Percentiles rank a stretch among this genome's conserved stretches.
Evolutionary conservation across 2,797 vertebrate genomes (phyloP).

Genomic region (Lagothrix lagotricha): DNA sequence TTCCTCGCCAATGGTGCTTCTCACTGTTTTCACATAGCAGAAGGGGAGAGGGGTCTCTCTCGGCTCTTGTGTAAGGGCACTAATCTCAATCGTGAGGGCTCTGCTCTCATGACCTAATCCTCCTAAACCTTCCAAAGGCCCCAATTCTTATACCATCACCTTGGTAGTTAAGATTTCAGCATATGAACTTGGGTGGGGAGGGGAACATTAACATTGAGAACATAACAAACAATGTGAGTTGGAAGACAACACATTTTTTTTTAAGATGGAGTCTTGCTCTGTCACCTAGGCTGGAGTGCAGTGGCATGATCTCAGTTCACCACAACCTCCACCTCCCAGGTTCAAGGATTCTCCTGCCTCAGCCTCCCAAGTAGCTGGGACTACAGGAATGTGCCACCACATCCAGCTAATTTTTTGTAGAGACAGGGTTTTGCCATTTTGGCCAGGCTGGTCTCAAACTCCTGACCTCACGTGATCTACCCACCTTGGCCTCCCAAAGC

Average conservation of each 20-base stretch:
- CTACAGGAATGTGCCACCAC: neutral
- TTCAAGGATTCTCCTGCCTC: neutral
- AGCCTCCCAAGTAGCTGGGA: neutral
- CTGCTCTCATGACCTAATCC: neutral
- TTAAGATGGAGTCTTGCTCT: neutral
- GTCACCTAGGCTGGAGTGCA: neutral
- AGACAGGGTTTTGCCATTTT: neutral
- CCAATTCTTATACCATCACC: neutral
- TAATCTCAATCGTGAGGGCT: neutral
- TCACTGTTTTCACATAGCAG: fast-evolving
- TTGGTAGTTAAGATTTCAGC: neutral
- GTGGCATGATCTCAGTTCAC: neutral
- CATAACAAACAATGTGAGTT: neutral
- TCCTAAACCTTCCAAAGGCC: neutral
- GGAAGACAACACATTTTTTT: neutral
- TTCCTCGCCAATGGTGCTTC: neutral
- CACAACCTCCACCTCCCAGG: neutral
- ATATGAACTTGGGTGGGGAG: neutral
- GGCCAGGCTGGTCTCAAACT: neutral
- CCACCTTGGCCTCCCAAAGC: neutral
- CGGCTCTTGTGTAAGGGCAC: neutral
- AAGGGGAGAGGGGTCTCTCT: neutral
- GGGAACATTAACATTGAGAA: neutral
- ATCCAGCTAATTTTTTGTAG: neutral
- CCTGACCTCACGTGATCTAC: neutral